These are phyloP conservation scores for Metacarcinus magister DNA, from an alignment of 2,888 invertebrate species.

Conservation along the genomic window DNA sequence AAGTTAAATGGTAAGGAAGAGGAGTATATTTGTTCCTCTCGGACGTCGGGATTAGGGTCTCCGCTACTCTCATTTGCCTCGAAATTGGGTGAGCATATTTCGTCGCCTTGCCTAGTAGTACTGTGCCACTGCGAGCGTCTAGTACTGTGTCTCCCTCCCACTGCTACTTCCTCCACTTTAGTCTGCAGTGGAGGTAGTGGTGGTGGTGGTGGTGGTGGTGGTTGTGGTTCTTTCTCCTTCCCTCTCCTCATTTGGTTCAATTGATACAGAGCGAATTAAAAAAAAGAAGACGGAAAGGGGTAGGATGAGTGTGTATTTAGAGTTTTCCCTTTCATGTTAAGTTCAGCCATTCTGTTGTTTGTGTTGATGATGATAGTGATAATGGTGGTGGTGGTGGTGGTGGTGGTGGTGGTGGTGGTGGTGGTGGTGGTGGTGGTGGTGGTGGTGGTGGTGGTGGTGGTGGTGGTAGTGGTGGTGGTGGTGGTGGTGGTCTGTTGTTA, in stretches of 20 bases:
- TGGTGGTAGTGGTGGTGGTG: slow-evolving; percentile 47
- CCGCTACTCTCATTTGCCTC: slow-evolving; percentile 23
- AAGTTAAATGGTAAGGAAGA: slow-evolving; percentile 58
- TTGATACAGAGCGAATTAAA: too few species aligned
- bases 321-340: too few species aligned
- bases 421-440: slow-evolving; percentile 41
- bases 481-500: background rate
- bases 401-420: slow-evolving; percentile 43
- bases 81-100: slow-evolving; percentile 51
- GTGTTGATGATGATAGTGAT: background rate
- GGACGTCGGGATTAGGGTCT: slow-evolving; percentile 54
- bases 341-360: background rate
- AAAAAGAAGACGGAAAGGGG: too few species aligned
- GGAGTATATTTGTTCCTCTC: slow-evolving; percentile 60
- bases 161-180: background rate
- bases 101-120: background rate
- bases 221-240: background rate
- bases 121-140: background rate
- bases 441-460: slow-evolving; percentile 54
- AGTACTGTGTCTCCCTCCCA: background rate
- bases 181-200: background rate
- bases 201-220: slow-evolving; percentile 33
- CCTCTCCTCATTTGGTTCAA: too few species aligned
- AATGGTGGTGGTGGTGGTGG: slow-evolving; percentile 19
- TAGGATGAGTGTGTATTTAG: too few species aligned